Conservation (phyloP, 2,888 invertebrate genomes). For the Exocentrus adspersus region DNA sequence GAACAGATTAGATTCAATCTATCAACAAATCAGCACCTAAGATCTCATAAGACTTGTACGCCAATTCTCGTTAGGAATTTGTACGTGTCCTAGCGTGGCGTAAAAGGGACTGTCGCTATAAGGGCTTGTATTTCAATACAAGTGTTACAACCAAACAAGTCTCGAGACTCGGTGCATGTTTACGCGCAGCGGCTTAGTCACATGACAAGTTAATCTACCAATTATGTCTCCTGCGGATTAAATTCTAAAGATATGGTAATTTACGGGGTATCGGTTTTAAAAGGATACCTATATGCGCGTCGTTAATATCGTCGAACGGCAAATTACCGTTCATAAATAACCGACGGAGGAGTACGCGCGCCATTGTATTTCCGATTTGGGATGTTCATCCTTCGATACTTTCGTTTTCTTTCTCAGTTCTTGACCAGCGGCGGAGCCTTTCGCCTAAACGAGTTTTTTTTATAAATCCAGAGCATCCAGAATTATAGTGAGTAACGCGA, state of each 20-base stretch:
- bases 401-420: background rate
- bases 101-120: background rate
- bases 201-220: constrained; percentile 27
- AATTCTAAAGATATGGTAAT: constrained; percentile 22
- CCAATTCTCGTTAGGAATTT: too few species aligned
- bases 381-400: background rate
- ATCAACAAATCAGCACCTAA: too few species aligned
- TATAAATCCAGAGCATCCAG: too few species aligned
- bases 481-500: too few species aligned
- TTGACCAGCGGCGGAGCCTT: background rate
- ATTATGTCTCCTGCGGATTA: constrained; percentile 22
- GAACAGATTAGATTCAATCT: too few species aligned
- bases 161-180: constrained; percentile 19
- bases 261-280: constrained; percentile 21
- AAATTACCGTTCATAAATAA: constrained; percentile 21
- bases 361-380: constrained; percentile 1
- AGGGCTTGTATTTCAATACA: too few species aligned
- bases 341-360: background rate
- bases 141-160: constrained; percentile 8
- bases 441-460: too few species aligned
- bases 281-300: background rate
- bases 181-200: constrained; percentile 7
- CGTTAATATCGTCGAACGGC: constrained; percentile 16
- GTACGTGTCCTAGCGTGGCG: too few species aligned
- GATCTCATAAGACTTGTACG: too few species aligned